Base-by-base conservation (phyloP, 2,113 vertebrate genomes). In the Vulpes ferrilata region DNA sequence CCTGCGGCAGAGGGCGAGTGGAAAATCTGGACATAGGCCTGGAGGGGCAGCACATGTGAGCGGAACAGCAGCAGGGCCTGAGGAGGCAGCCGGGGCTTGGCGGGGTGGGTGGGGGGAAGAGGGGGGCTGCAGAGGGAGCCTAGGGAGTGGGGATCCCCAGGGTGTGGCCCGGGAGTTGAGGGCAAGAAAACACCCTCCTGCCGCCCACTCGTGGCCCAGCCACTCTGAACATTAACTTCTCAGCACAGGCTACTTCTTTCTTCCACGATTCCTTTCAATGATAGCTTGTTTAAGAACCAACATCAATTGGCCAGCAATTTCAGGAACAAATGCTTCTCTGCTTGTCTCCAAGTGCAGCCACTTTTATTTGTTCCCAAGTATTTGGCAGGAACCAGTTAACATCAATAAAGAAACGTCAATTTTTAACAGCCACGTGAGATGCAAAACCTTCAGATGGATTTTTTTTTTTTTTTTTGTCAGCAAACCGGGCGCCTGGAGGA, bases 391-490 rank as follows among this genome's bases (percentile, higher is more conserved):
- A 97, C 91, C 94, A 94, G 98, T 92, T 94, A 92, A 92, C 97
- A 98, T 98, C 98, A 98, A 99, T 99, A 98, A 98, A 98, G 96
- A 98, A 91, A 96, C 0, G 94, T 97, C 98, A 97, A 93, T 98
- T 98, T 98, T 98, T 98, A 99, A 97, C 95, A 98, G 97, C 91
- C 98, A 98, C 97, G 57, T 59, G 97, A 98, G 97, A 98, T 91
- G 98, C 94, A 97, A 96, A 96, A 90, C 95, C 97, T 97, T 84
- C 85, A 95, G 98, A 98, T 93, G 90, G 98, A 98, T 98, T 98
- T 98, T 69, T 67, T 64, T 43, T 43, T 43, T 43, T 43, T 43
- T 43, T 67, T 97, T 97, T 81, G 74, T 94, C 86, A 81, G 98
- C 90, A 95, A 94, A 88, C 83, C 48, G 96, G 97, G 96, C 25